A percentile compares a stretch with the other conserved stretches of the same genome.
Evolutionary conservation across 2,113 vertebrate genomes (phyloP).

Genomic region (Syrmaticus mikado): DNA sequence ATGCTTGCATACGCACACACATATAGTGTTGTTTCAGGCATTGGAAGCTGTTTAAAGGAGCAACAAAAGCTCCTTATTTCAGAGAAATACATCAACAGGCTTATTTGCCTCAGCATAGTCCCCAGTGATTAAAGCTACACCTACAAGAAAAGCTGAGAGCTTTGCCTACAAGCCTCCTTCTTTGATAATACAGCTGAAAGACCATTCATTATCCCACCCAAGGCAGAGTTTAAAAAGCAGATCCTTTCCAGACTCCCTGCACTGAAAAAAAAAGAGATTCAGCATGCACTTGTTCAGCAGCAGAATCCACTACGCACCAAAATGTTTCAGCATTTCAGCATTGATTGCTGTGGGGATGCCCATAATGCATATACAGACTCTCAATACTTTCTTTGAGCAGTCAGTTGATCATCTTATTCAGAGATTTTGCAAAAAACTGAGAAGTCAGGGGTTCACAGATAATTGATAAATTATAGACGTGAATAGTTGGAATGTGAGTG

Average conservation of each 20-base stretch:
- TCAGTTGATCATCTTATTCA: neutral
- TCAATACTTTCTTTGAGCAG: neutral
- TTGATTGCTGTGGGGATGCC: neutral
- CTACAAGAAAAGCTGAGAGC: constrained; percentile 34
- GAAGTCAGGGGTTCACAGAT: neutral
- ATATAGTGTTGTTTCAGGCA: neutral
- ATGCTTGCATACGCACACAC: neutral
- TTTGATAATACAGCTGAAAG: constrained; percentile 27
- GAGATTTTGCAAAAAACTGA: neutral
- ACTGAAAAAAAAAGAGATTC: neutral
- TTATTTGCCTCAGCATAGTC: neutral
- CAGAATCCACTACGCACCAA: neutral
- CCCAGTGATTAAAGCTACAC: constrained; percentile 50
- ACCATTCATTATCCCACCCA: constrained; percentile 40
- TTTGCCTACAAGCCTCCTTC: constrained; percentile 21
- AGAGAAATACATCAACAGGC: constrained; percentile 23
- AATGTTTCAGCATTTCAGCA: neutral
- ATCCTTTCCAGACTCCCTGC: neutral
- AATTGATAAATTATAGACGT: neutral
- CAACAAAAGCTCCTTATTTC: neutral
- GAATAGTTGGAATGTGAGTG: neutral
- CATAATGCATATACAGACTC: fast-evolving
- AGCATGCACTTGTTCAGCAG: neutral
- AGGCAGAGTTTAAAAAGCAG: constrained; percentile 5
- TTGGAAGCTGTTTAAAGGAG: constrained; percentile 41